Evolutionary conservation across 2,113 vertebrate genomes (phyloP).

Genomic region (Percopsis transmontana): DNA sequence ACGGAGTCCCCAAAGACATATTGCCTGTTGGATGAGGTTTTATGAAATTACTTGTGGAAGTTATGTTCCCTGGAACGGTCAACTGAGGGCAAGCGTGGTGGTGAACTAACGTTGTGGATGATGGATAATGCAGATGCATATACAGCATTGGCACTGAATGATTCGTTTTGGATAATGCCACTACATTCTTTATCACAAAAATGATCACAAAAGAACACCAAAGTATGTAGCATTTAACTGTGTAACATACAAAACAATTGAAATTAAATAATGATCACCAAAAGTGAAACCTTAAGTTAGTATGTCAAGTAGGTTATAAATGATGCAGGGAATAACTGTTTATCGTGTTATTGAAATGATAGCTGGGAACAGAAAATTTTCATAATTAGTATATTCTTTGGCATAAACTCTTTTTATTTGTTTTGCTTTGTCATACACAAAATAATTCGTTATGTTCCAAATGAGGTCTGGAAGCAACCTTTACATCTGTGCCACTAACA

Average conservation of each 20-base stretch:
- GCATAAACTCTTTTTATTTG: not conserved
- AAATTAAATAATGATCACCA: too few species aligned
- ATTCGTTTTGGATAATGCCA: not conserved
- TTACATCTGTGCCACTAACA: not conserved
- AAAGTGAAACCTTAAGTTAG: not conserved
- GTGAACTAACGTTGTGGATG: constrained; percentile 8
- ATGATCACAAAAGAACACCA: too few species aligned
- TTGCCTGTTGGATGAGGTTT: constrained; percentile 20
- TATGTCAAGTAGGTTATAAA: not conserved
- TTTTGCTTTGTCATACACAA: not conserved
- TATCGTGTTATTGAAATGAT: constrained; percentile 10
- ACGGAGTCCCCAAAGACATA: constrained; percentile 14
- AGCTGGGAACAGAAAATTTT: not conserved
- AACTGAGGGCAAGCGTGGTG: constrained; percentile 14
- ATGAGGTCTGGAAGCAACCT: constrained; percentile 3
- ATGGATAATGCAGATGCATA: not conserved
- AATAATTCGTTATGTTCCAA: not conserved
- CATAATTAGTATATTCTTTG: not conserved
- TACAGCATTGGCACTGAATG: not conserved
- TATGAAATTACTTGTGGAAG: constrained; percentile 1
- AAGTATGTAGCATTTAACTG: too few species aligned
- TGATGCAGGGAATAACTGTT: not conserved
- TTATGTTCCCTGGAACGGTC: constrained; percentile 29
- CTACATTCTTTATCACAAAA: too few species aligned
- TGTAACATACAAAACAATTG: too few species aligned